A percentile compares a stretch with the other conserved stretches of the same genome.
Evolutionary conservation across 2,888 invertebrate species (phyloP).

Genomic region (Pycnomerus fuliginosus): DNA sequence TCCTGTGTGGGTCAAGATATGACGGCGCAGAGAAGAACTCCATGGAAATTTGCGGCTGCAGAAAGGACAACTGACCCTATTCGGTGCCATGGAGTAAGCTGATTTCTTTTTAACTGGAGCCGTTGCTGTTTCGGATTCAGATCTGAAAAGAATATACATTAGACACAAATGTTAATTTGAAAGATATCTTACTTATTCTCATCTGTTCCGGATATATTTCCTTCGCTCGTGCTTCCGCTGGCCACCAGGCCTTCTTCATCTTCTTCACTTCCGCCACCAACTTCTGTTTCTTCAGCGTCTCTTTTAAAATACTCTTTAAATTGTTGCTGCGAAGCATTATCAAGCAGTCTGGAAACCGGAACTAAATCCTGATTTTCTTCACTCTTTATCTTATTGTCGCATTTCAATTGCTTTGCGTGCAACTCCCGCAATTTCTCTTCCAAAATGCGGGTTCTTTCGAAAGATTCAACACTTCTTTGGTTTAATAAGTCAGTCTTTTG

Average conservation of each 20-base stretch:
- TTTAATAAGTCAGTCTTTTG: conserved; percentile 37
- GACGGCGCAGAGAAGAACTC: conserved; percentile 93
- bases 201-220: conserved; percentile 80
- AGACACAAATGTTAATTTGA: background rate
- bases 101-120: conserved; percentile 79
- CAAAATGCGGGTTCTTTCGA: conserved; percentile 34
- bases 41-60: conserved; percentile 95
- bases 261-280: conserved; percentile 58
- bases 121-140: conserved; percentile 61
- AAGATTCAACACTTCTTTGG: conserved; percentile 25
- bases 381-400: conserved; percentile 36
- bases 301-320: conserved; percentile 66
- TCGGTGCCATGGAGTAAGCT: conserved; percentile 93
- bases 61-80: conserved; percentile 89
- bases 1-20: conserved; percentile 92
- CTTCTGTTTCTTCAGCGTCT: conserved; percentile 54
- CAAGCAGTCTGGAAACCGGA: conserved; percentile 72
- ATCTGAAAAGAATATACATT: conserved; percentile 53
- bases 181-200: conserved; percentile 65
- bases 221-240: conserved; percentile 75
- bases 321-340: conserved; percentile 67
- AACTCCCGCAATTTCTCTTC: conserved; percentile 39
- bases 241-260: conserved; percentile 80
- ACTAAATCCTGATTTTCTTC: conserved; percentile 70
- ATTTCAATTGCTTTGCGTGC: conserved; percentile 29